Base-by-base conservation (phyloP, 2,797 vertebrate species). In the Microctenopoma stevenorrisi region DNA sequence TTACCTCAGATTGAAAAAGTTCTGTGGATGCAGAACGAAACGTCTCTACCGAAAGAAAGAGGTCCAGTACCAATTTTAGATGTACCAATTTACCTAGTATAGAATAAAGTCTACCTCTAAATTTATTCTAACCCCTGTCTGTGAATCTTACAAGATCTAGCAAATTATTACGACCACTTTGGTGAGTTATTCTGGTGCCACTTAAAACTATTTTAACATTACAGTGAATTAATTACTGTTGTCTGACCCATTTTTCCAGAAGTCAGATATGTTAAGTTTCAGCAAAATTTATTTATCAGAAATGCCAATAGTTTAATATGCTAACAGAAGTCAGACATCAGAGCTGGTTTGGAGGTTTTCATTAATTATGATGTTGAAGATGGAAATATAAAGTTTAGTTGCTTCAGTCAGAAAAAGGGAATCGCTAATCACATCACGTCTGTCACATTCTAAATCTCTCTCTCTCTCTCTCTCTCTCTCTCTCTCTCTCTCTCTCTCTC, bases 231-330 rank as follows among this genome's bases (percentile, higher is more conserved):
- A 8, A 5, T 12, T 38, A 46, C 7, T 15, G 47, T 74, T 64
- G 13, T 48, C 22, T 52, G 60, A 50, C 53, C 62, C 26, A 61
- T 58, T 76, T 22, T 84, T 76, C 66, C 56, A 48, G 4, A 46
- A n/a, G 33, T 77, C 15, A 22, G 37, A 51, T 53, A 42, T 47
- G 33, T 64, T 4, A 50, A 56, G 47, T 46, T 8, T 52, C 16
- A 69, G 48, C 28, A 14, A 40, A 0, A 67, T 61, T 74, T 76
- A 72, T 78, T 68, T 43, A 71, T 81, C 63, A 44, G 18, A 71
- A 56, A 38, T 30, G 15, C 22, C 33, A 42, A 54, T 44, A 37
- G 44, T 81, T 79, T 28, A 75, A 49, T 40, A 40, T 61, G 49
- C 49, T 7, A 10, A 63, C 60, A 74, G 18, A 64, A 53, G 43